phyloP scores from a whole-genome alignment of 2,113 vertebrate species.

The Elgaria multicarinata region DNA sequence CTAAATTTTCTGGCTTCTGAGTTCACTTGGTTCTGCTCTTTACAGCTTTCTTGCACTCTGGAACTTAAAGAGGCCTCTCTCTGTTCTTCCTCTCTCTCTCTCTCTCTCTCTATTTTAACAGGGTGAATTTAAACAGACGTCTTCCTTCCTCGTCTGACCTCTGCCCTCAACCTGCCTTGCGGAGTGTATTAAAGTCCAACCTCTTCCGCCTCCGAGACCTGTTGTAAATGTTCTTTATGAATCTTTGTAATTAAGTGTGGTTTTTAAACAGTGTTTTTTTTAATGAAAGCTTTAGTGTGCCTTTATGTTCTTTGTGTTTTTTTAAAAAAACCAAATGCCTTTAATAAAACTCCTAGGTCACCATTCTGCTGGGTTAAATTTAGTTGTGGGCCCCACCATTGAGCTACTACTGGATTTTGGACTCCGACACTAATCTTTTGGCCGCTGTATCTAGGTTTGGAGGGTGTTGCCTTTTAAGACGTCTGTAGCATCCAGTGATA shows the following conservation, averaged over 20 bases:
- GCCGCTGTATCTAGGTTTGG: too few species aligned
- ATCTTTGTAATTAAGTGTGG: slow-evolving; percentile 1
- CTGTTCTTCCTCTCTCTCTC: neutral
- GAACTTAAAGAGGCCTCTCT: neutral
- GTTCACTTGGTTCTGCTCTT: neutral
- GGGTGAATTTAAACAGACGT: slow-evolving; percentile 80
- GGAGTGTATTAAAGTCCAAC: rapidly evolving
- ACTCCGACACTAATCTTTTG: neutral
- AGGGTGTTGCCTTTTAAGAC: neutral
- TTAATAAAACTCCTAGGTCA: neutral
- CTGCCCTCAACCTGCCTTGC: neutral
- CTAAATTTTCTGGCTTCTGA: neutral
- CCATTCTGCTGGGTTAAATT: neutral
- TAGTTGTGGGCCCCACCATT: too few species aligned
- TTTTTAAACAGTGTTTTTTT: slow-evolving; percentile 38
- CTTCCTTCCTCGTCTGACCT: slow-evolving; percentile 78
- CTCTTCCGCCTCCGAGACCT: neutral
- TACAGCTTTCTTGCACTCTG: neutral
- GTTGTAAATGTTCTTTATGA: slow-evolving; percentile 15
- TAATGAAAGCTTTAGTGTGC: neutral
- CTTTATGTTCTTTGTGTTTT: neutral
- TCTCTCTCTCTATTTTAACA: slow-evolving; percentile 30
- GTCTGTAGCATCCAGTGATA: neutral
- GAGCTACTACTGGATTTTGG: neutral
- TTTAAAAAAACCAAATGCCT: neutral